Percentiles rank a stretch among this genome's conserved stretches.
phyloP scores from a whole-genome alignment of 2,797 vertebrate species.

The Echiichthys vipera region DNA sequence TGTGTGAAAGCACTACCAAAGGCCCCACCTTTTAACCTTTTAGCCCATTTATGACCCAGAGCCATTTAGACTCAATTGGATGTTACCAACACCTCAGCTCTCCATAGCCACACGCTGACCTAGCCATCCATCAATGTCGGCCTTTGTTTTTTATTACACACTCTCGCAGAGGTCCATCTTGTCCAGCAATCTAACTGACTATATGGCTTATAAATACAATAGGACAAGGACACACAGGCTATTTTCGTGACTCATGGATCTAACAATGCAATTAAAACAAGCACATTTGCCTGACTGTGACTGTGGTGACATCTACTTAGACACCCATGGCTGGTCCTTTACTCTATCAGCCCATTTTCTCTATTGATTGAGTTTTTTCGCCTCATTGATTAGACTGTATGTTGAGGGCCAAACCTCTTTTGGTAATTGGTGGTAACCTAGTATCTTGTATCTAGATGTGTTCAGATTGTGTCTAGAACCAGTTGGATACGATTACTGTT shows the following conservation, averaged over 20 bases:
- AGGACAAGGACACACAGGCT: conserved; percentile 89
- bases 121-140: conserved; percentile 76
- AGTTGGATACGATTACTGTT: neutral
- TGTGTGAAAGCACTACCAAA: conserved; percentile 67
- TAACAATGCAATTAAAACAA: conserved; percentile 91
- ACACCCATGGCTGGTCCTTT: conserved; percentile 39
- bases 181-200: conserved; percentile 66
- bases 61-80: conserved; percentile 83
- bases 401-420: conserved; percentile 32
- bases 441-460: conserved; percentile 13
- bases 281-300: conserved; percentile 87
- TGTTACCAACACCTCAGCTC: conserved; percentile 81
- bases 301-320: conserved; percentile 62
- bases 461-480: conserved; percentile 12
- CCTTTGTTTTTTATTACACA: conserved; percentile 78
- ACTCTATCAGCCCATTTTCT: conserved; percentile 49
- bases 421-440: conserved; percentile 45
- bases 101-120: conserved; percentile 73
- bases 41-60: conserved; percentile 80
- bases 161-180: conserved; percentile 71
- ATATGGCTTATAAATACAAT: conserved; percentile 86
- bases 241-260: conserved; percentile 87
- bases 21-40: conserved; percentile 77
- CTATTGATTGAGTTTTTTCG: conserved; percentile 65
- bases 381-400: conserved; percentile 60